Conservation (phyloP, 1,140 invertebrate species). For the Zaprionus tsacasi region DNA sequence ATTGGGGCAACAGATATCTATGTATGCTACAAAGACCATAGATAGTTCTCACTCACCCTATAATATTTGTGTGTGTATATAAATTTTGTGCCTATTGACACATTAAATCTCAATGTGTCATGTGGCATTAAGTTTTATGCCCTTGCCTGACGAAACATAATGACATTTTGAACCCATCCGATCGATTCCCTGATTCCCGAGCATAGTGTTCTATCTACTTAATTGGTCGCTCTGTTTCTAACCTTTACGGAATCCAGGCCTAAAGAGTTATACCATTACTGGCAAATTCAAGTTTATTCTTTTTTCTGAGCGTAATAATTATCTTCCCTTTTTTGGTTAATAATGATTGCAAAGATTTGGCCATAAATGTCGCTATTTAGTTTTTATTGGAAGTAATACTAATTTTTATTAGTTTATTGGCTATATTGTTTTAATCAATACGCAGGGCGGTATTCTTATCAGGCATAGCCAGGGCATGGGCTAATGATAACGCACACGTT, state of each 20-base stretch:
- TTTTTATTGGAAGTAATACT: conserved; percentile 83
- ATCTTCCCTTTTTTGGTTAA: conserved; percentile 45
- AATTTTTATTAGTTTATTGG: conserved; percentile 82
- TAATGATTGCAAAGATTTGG: conserved; percentile 83
- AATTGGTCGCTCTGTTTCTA: conserved; percentile 1
- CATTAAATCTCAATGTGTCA: conserved; percentile 83
- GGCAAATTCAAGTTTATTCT: not conserved
- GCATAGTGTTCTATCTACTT: not conserved
- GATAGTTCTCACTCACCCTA: conserved; percentile 40
- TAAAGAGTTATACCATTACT: conserved; percentile 9
- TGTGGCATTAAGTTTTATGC: conserved; percentile 78
- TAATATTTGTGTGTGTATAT: conserved; percentile 57
- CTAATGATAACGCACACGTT: conserved; percentile 52
- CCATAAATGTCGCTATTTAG: conserved; percentile 83
- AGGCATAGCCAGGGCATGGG: conserved; percentile 33
- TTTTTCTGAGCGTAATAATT: conserved; percentile 11
- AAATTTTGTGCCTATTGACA: conserved; percentile 83
- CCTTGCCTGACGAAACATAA: conserved; percentile 43
- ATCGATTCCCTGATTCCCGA: not conserved
- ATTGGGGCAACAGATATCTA: conserved; percentile 59
- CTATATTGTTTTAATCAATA: conserved; percentile 83
- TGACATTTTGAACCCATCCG: conserved; percentile 32
- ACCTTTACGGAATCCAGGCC: not conserved
- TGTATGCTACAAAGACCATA: conserved; percentile 47
- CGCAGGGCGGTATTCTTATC: conserved; percentile 65